Evolutionary conservation across 2,797 vertebrate species (phyloP), one percentile per base, ranked within the genome.

Genomic region (Chromis chromis): DNA sequence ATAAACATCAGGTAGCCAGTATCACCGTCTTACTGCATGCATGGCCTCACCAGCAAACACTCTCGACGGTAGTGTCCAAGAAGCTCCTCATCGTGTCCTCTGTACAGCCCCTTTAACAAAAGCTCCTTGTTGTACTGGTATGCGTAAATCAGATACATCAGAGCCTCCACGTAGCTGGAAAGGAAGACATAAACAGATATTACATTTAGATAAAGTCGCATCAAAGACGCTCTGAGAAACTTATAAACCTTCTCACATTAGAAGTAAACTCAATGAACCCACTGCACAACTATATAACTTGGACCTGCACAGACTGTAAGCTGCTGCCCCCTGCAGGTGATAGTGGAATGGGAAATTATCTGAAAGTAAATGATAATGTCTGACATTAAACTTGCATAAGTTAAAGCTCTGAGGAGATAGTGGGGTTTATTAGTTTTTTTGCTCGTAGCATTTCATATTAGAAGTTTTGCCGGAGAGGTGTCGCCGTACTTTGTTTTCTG

Each of bases 61-160:
- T 98, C 96, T 81, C 98, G 94, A 75, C 98, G 96, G 91, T 98
- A 98, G 93, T 96, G 94, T 39, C 96, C 95, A 17, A 99, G 94
- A 48, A 98, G 84, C 76, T 97, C 95, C 72, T 97, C 96, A 4
- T 96, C 94, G 1, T 98, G 97, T 36, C 98, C 98, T 88, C 97
- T 93, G 93, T 97, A 97, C 0, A 89, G 94, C 46, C 98, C 97
- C 93, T 96, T 98, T 10, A 93, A 94, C 87, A 98, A 81, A 56
- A 99, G 96, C 88, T 98, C 97, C 92, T 96, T 98, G 93, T 99
- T 99, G 94, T 96, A 98, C 93, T 98, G 98, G 91, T 97, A 96
- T 54, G 97, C 95, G 91, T 96, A 97, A 79, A 99, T 96, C 91
- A 99, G 96, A 93, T 97, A 99, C 85, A 97, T 95, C 94, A 99